These are phyloP conservation scores for Sinocyclocheilus grahami DNA, from an alignment of 2,113 vertebrate species.

Conservation along the genomic window DNA sequence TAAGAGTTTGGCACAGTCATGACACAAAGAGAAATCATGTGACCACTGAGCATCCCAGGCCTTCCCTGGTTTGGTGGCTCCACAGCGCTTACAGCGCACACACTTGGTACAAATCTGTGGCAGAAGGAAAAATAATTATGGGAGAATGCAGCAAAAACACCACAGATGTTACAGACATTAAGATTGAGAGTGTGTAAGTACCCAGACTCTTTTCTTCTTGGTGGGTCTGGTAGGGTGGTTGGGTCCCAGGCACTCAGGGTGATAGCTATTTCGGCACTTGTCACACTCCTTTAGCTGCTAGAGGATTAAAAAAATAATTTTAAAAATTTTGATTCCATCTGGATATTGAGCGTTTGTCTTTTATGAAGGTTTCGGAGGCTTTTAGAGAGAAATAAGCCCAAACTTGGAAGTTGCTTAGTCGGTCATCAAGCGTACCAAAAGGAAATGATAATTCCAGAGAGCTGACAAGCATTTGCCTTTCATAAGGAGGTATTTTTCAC, in stretches of 20 bases:
- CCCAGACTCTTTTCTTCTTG: conserved; percentile 99
- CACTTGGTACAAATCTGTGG: conserved; percentile 95
- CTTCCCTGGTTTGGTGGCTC: conserved; percentile 96
- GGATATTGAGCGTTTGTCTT: not conserved
- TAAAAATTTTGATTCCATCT: not conserved
- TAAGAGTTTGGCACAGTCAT: conserved; percentile 97
- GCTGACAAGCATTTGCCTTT: not conserved
- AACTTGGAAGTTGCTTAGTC: not conserved
- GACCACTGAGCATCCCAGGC: conserved; percentile 99
- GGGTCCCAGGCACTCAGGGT: conserved; percentile 99
- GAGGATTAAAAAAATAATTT: not conserved
- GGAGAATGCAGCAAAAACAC: conserved; percentile 18
- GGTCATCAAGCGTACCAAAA: not conserved
- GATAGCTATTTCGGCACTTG: conserved; percentile 99
- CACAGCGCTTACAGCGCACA: conserved; percentile 96
- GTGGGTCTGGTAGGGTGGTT: conserved; percentile 97
- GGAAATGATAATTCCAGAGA: not conserved
- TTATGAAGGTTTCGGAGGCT: not conserved
- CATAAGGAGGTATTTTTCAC: not conserved
- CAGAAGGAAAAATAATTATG: conserved; percentile 40
- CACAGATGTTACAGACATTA: not conserved
- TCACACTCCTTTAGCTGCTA: conserved; percentile 96
- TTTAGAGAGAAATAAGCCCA: not conserved
- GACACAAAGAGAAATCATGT: conserved; percentile 97
- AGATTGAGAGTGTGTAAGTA: conserved; percentile 55